Base-by-base conservation (phyloP, 2,113 vertebrate species). In the Spermophilus dauricus region DNA sequence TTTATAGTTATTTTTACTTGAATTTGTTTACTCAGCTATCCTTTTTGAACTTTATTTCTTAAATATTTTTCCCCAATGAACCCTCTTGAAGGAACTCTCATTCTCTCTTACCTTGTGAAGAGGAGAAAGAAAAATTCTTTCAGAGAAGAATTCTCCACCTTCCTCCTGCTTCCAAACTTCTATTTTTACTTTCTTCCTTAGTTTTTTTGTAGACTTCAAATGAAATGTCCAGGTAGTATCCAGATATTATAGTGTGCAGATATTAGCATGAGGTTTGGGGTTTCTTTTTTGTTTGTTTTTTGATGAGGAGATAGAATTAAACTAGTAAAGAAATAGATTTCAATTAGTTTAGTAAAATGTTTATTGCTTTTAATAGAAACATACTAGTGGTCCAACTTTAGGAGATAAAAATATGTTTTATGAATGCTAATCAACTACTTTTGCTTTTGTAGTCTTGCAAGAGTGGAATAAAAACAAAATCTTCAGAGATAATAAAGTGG, bases 401-500 rank as follows among this genome's bases (percentile, higher is more conserved):
- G n/a, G 39, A 73, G 37, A 77, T 80, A 16, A 20, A 37, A 86
- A 91, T 34, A 8, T 48, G 22, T 48, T 92, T 48, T 67, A 26
- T 56, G 4, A 88, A 32, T 83, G 58, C 16, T 37, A 51, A 92
- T 48, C 58, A 69, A 83, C 4, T 10, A 18, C 53, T 91, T 95
- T 80, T 81, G 13, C 4, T 70, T 97, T 86, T 77, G 80, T 8
- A 53, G 56, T 81, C 28, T 67, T n/a, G 45, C 9, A 39, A 93
- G 34, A 92, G 37, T 88, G 32, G 67, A 95, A 80, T 93, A 77
- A 42, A 95, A 96, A 78, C 85, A 78, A 73, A 96, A 65, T 65
- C 39, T 45, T 76, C 26, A 37, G 42, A 76, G 2, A 76, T 18
- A 82, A 45, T 16, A 32, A 73, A 72, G 22, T 80, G 4, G 11